phyloP scores from a whole-genome alignment of 2,888 invertebrate genomes.

The Lasioglossum malachurum region DNA sequence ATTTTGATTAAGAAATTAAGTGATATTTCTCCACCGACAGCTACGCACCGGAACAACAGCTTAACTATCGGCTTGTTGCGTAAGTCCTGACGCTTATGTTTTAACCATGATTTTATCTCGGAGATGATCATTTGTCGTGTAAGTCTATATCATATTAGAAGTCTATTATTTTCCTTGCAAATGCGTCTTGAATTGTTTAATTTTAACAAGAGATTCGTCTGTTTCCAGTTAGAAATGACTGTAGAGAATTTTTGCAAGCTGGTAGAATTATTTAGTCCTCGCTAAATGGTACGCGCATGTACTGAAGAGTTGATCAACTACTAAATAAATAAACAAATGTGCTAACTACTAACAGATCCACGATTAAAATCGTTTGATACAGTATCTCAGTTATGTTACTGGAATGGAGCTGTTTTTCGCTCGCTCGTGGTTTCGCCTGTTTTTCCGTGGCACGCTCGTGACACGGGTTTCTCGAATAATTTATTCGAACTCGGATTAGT shows the following conservation, averaged over 20 bases:
- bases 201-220: background rate
- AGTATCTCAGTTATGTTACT: background rate
- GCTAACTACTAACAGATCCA: background rate
- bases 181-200: background rate
- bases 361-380: background rate
- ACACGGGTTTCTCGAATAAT: conserved; percentile 45
- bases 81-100: background rate
- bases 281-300: no score
- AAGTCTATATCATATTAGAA: background rate
- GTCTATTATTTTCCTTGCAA: background rate
- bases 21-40: background rate
- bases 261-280: no score
- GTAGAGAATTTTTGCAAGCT: no score
- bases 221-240: no score
- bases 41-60: background rate
- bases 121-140: background rate
- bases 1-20: conserved; percentile 7
- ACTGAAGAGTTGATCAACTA: no score
- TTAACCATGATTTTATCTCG: background rate
- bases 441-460: conserved; percentile 4
- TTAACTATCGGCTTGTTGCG: background rate
- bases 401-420: conserved; percentile 11
- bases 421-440: conserved; percentile 27
- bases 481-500: conserved; percentile 11
- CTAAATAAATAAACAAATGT: background rate